Base-by-base conservation (phyloP, 35 echinoderm and acorn worm species). In the Lytechinus pictus region DNA sequence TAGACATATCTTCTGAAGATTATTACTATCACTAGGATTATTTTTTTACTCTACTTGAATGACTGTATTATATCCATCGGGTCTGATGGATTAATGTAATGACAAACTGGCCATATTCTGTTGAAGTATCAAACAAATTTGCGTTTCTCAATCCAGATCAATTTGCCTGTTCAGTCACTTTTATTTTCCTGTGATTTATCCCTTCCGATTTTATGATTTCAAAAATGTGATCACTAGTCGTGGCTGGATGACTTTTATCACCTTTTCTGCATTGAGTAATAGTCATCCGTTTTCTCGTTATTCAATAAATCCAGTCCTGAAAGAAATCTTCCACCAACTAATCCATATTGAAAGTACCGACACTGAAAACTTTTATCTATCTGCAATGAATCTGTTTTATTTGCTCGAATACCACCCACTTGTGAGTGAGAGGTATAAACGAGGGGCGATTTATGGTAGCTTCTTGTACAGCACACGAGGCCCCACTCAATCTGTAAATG, bases 171-270 rank as follows among this genome's bases (percentile, higher is more conserved):
- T 79, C 66, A n/a, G n/a, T 7, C 19, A 79, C 19, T 79, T 44
- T 24, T 27, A 79, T 27, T 79, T 79, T 79, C 16, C 14, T 79
- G 66, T 79, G 66, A 79, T 79, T 79, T 79, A 79, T 79, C 66
- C 66, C 66, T 79, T 19, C 66, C 88, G 88, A 29, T 90, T 90
- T 90, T 90, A 52, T 90, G 88, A 54, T 90, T 52, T 54, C 24
- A 14, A 90, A 33, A 90, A 90, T 51, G 66, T 90, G 88, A 33
- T 54, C 16, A 54, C 88, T 52, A 90, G 29, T 33, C 52, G 88
- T 90, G 88, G 88, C 88, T 90, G 29, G 52, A 7, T 90, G 88
- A 90, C 88, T 90, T 90, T 90, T 90, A 90, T 90, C 88, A 90
- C 88, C 66, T 90, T 90, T 21, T 52, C 88, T 28, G 13, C 28